Conservation (phyloP, 2,888 invertebrate genomes). For the Drosophila meridiana region DNA sequence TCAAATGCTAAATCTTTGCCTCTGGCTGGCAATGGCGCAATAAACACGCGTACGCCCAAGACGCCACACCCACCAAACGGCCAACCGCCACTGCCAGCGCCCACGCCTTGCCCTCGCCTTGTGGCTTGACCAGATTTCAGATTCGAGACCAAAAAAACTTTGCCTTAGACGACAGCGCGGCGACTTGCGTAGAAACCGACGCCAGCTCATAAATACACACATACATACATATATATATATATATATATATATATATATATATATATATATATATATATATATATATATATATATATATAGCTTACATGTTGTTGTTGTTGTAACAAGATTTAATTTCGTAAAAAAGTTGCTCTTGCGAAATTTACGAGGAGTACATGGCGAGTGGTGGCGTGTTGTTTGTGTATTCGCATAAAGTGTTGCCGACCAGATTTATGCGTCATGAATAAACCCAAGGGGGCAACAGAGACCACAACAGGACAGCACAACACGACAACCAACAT, state of each 20-base stretch:
- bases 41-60: conserved; percentile 77
- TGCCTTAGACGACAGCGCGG: conserved; percentile 60
- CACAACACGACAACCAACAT: conserved; percentile 46
- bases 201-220: conserved; percentile 15
- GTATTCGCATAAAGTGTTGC: conserved; percentile 83
- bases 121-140: conserved; percentile 60
- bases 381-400: conserved; percentile 77
- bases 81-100: conserved; percentile 7
- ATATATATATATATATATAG: neutral
- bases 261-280: conserved; percentile 11
- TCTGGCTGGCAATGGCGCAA: conserved; percentile 69
- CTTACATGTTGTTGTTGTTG: conserved; percentile 55
- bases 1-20: conserved; percentile 78
- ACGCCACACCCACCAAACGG: conserved; percentile 60
- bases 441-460: conserved; percentile 77
- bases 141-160: conserved; percentile 56
- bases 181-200: conserved; percentile 52
- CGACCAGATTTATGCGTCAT: conserved; percentile 82
- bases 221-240: conserved; percentile 2
- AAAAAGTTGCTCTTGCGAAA: conserved; percentile 79
- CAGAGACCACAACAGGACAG: conserved; percentile 45
- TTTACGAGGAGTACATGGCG: conserved; percentile 82
- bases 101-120: conserved; percentile 17
- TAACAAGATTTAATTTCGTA: conserved; percentile 81
- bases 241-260: conserved; percentile 9